These are phyloP conservation scores for Stictonetta naevosa DNA, from an alignment of 2,113 vertebrate genomes.

Conservation along the genomic window DNA sequence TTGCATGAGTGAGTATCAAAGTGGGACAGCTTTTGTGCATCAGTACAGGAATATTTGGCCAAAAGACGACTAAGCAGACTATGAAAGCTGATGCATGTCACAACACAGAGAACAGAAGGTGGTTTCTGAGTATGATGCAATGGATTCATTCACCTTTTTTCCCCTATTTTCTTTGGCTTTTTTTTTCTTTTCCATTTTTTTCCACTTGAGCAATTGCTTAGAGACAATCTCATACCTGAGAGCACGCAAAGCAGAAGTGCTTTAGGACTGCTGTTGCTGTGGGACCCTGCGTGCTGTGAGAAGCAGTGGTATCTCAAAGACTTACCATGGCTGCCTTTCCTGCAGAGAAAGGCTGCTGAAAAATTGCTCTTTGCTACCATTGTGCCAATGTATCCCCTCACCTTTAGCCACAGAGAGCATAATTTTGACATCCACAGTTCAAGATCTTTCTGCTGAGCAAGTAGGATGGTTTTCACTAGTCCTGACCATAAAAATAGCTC, in stretches of 20 bases:
- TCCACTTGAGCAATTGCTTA: neutral
- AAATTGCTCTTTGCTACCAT: neutral
- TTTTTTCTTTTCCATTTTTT: neutral
- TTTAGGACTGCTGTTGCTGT: neutral
- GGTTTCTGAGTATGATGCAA: neutral
- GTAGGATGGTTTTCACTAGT: neutral
- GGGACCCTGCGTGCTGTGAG: neutral
- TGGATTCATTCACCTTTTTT: neutral
- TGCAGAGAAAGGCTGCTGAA: neutral
- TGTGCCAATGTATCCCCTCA: neutral
- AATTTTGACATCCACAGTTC: neutral
- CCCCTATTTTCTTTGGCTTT: neutral
- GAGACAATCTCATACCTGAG: neutral
- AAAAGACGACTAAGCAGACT: neutral
- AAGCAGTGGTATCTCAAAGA: neutral
- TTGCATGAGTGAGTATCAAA: conserved; percentile 34
- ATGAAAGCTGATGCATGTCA: neutral
- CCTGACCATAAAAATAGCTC: neutral
- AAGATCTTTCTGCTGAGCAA: neutral
- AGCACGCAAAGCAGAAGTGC: neutral
- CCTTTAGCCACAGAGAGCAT: neutral
- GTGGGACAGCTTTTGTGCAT: conserved; percentile 13
- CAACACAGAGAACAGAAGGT: neutral
- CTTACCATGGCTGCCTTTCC: neutral
- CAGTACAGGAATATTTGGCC: conserved; percentile 7